Evolutionary conservation across 2,888 invertebrate genomes (phyloP).

Genomic region (Embidobia sp.): DNA sequence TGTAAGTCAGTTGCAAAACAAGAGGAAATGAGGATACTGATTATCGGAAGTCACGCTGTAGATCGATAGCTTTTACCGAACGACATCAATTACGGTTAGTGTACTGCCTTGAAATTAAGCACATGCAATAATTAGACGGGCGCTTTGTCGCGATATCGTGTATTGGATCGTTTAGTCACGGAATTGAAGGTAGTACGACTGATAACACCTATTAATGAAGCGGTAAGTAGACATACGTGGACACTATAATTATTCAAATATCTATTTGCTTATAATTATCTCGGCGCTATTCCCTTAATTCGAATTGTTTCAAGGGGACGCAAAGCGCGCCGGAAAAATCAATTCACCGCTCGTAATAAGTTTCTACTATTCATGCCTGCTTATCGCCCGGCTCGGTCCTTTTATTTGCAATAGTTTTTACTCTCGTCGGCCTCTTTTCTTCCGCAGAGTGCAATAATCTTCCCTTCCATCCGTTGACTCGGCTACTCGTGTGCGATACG

Average conservation of each 20-base stretch:
- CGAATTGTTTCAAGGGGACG: too few relatives aligned
- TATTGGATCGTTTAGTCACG: constrained; percentile 59
- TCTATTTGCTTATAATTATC: constrained; percentile 27
- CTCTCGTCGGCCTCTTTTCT: too few relatives aligned
- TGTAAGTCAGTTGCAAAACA: constrained; percentile 45
- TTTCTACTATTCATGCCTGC: too few relatives aligned
- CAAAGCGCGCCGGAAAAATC: too few relatives aligned
- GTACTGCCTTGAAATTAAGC: constrained; percentile 77
- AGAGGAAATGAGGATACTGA: constrained; percentile 63
- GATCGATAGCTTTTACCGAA: constrained; percentile 76
- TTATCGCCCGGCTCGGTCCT: too few relatives aligned
- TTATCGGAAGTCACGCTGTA: constrained; percentile 72
- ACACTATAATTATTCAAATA: constrained; percentile 48
- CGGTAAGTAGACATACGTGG: constrained; percentile 39
- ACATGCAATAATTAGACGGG: constrained; percentile 77
- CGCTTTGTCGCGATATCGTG: constrained; percentile 64
- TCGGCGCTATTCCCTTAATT: too few relatives aligned
- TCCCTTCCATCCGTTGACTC: too few relatives aligned
- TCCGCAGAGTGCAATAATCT: constrained; percentile 34
- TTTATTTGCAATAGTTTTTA: too few relatives aligned
- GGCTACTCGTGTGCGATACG: constrained; percentile 9
- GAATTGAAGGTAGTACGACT: constrained; percentile 52
- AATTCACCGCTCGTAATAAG: too few relatives aligned
- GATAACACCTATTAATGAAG: constrained; percentile 56
- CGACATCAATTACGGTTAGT: constrained; percentile 75